Conservation (phyloP, 2,888 invertebrate genomes). For the Parnassius orleans region DNA sequence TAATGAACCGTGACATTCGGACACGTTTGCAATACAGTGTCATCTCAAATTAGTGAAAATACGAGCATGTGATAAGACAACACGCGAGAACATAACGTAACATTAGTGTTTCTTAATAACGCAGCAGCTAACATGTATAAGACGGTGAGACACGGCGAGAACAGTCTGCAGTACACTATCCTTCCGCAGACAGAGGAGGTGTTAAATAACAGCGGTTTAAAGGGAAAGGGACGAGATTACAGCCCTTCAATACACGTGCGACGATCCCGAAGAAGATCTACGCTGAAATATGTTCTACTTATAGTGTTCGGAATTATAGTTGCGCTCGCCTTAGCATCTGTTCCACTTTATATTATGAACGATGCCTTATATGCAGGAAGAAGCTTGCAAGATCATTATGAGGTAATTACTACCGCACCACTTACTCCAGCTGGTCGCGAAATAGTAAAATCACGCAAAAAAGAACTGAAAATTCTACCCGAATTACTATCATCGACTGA, state of each 20-base stretch:
- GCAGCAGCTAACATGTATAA: constrained; percentile 83
- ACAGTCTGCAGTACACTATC: constrained; percentile 87
- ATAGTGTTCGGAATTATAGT: constrained; percentile 60
- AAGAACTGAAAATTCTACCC: constrained; percentile 59
- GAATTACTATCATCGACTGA: constrained; percentile 51
- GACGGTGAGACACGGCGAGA: constrained; percentile 87
- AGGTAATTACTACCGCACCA: constrained; percentile 48
- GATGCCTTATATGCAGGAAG: constrained; percentile 52
- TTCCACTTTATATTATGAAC: constrained; percentile 65
- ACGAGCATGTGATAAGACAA: constrained; percentile 66
- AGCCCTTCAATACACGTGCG: constrained; percentile 72
- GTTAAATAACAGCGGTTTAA: constrained; percentile 80
- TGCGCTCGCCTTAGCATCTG: constrained; percentile 55
- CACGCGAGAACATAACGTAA: constrained; percentile 42
- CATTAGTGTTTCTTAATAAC: constrained; percentile 64
- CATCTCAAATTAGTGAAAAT: constrained; percentile 44
- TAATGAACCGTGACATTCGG: constrained; percentile 47
- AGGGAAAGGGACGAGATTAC: constrained; percentile 77
- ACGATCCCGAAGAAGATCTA: constrained; percentile 58
- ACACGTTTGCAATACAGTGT: constrained; percentile 41
- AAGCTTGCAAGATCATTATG: constrained; percentile 47
- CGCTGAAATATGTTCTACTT: constrained; percentile 62
- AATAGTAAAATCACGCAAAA: constrained; percentile 61
- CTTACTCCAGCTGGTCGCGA: constrained; percentile 54
- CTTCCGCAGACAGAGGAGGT: constrained; percentile 86